A percentile compares a stretch with the other conserved stretches of the same genome.
These are phyloP conservation scores for Grammomys surdaster DNA, from an alignment of 2,113 vertebrate species.

Conservation along the genomic window DNA sequence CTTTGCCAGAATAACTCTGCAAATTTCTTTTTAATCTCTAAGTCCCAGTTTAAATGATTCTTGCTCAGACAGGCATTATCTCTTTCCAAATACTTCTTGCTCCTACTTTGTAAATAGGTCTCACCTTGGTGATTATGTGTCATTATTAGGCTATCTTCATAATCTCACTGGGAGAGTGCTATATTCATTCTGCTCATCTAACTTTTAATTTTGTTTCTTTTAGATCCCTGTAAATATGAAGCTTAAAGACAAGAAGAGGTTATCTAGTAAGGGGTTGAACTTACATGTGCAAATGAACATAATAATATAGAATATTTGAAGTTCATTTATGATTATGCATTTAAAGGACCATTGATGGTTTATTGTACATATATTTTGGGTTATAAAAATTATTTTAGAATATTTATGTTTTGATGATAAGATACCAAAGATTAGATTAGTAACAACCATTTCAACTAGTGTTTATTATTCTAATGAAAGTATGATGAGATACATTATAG, in stretches of 20 bases:
- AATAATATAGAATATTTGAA: background rate
- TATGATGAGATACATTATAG: background rate
- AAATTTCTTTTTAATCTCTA: conserved; percentile 28
- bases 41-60: background rate
- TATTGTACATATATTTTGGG: background rate
- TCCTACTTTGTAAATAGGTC: background rate
- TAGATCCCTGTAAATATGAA: background rate
- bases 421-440: background rate
- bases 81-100: background rate
- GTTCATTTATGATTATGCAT: background rate
- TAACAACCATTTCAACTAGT: background rate
- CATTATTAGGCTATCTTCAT: background rate
- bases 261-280: background rate
- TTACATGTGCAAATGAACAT: background rate
- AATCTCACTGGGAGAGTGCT: background rate
- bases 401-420: background rate
- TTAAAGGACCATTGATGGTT: background rate
- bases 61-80: background rate
- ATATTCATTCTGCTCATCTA: background rate
- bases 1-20: background rate
- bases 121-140: background rate
- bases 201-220: conserved; percentile 16
- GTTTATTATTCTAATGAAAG: background rate
- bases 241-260: background rate
- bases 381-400: conserved; percentile 7